Conservation (phyloP, 2,888 invertebrate species). For the Teleogryllus oceanicus region DNA sequence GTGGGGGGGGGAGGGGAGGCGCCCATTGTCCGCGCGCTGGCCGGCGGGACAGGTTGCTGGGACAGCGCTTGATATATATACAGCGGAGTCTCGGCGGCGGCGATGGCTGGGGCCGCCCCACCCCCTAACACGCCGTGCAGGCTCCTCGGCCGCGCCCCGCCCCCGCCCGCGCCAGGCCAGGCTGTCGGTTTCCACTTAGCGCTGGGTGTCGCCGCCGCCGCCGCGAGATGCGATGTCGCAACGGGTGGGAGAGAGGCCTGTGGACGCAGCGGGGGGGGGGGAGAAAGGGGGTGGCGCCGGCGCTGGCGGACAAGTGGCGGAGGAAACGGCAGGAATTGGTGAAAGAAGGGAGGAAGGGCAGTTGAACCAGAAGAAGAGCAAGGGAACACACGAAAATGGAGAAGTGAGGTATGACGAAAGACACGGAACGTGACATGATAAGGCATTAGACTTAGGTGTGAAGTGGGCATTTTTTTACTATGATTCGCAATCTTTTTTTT, state of each 20-base stretch:
- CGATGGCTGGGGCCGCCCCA: not conserved
- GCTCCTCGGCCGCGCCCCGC: not conserved
- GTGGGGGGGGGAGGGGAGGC: not conserved
- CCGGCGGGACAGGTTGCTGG: not conserved
- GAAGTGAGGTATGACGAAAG: too few species aligned
- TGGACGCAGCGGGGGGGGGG: not conserved
- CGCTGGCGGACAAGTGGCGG: too few species aligned
- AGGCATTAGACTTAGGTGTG: too few species aligned
- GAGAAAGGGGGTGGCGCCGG: not conserved
- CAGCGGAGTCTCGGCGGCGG: not conserved
- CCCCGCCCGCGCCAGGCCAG: not conserved
- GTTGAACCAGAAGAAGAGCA: too few species aligned
- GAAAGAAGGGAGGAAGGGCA: too few species aligned
- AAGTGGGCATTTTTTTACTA: too few species aligned
- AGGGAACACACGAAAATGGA: too few species aligned
- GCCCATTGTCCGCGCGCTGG: conserved; percentile 9
- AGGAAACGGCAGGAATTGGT: too few species aligned
- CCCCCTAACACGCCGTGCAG: not conserved
- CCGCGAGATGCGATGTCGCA: not conserved
- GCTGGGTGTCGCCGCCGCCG: not conserved
- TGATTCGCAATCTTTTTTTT: too few species aligned
- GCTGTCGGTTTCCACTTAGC: not conserved
- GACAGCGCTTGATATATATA: conserved; percentile 7
- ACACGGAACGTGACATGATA: too few species aligned
- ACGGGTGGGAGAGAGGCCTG: not conserved